Percentiles rank a stretch among this genome's conserved stretches.
phyloP scores from a whole-genome alignment of 2,888 invertebrate species.

The Dyspetes luteomarginatus region DNA sequence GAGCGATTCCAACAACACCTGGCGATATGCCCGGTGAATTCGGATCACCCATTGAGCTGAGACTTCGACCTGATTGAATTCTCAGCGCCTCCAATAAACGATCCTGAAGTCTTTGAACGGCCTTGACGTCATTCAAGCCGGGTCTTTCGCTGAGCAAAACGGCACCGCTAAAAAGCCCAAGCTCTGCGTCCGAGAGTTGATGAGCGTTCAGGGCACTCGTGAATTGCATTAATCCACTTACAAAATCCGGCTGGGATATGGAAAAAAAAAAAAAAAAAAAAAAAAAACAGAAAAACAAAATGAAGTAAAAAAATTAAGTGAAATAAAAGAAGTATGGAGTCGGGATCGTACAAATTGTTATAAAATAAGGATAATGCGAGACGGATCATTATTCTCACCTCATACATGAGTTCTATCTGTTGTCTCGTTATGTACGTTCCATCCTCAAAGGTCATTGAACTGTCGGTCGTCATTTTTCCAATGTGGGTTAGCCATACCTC shows the following conservation, averaged over 20 bases:
- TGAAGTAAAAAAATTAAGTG: neutral
- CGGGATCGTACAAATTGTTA: neutral
- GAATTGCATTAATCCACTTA: constrained; percentile 92
- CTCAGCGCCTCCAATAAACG: constrained; percentile 94
- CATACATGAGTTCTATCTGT: constrained; percentile 94
- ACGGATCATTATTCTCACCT: constrained; percentile 85
- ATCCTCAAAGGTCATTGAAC: constrained; percentile 94
- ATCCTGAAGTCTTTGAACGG: constrained; percentile 91
- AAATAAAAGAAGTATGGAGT: neutral
- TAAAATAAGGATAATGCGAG: neutral
- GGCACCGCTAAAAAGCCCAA: constrained; percentile 94
- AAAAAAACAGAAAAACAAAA: constrained; percentile 6
- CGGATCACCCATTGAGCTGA: constrained; percentile 81
- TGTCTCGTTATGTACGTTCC: constrained; percentile 92
- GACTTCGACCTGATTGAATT: constrained; percentile 86
- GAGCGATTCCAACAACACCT: constrained; percentile 83
- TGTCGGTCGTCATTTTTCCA: constrained; percentile 90
- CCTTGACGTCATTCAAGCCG: constrained; percentile 91
- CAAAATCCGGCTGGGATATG: constrained; percentile 90
- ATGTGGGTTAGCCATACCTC: constrained; percentile 97
- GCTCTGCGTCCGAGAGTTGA: constrained; percentile 94
- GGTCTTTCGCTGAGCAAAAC: constrained; percentile 92
- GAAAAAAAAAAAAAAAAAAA: neutral
- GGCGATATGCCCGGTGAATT: constrained; percentile 79
- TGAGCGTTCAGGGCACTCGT: constrained; percentile 90